Evolutionary conservation across 2,797 vertebrate genomes (phyloP), one percentile per base, ranked within the genome.

Genomic region (Atherinosoma microstoma): DNA sequence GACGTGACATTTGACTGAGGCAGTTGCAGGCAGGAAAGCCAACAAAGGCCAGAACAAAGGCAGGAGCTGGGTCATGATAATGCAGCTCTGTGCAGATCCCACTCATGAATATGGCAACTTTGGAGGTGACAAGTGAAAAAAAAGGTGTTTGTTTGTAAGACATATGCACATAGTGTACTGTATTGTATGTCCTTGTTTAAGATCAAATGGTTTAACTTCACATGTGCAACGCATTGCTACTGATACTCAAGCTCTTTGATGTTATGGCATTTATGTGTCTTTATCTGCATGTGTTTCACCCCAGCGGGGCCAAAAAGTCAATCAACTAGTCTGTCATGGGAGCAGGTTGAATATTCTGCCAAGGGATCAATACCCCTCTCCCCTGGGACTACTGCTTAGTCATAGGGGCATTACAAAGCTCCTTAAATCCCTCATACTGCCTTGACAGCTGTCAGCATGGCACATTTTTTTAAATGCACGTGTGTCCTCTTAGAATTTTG

Each of bases 1-100:
- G 94, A 94, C 84, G 54, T 94, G 94, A 93, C 95, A 95, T 95
- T 95, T 95, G 87, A 92, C 63, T 51, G 84, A 79, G 70, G 67
- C 84, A 73, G 61, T 75, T 77, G 70, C 86, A 51, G 79, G 68
- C 81, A 72, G 70, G 77, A 94, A 88, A 94, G 89, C 94, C 92
- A 95, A 95, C 93, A 92, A 93, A 91, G 89, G 75, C 84, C 82
- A 80, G 82, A 83, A 92, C 91, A 91, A 91, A 91, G 87, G 85
- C 82, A 22, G 75, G 80, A 84, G 84, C 70, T 67, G 82, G 82
- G 89, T 84, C 80, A 79, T 89, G 84, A 80, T 88, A 88, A 92
- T 89, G 88, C 72, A 74, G 83, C 89, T 79, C 79, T 64, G 59
- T 40, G 66, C 76, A 64, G 81, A 86, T 88, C 83, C 79, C 73